Base-by-base conservation (phyloP, 2,888 invertebrate species). In the Troides aeacus region DNA sequence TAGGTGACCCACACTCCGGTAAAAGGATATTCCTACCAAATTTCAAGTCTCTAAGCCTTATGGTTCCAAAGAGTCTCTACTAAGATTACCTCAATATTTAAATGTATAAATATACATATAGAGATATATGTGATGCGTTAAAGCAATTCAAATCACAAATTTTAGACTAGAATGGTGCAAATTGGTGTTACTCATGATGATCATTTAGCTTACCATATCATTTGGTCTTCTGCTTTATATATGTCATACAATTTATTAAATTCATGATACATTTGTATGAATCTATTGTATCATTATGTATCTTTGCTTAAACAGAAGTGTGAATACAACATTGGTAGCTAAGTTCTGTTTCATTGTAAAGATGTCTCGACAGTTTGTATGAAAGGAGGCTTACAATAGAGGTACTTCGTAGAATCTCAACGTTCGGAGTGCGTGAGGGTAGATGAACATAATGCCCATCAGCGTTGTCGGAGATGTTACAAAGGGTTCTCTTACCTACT, bases 381-480 rank as follows among this genome's bases (percentile, higher is more conserved):
- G 53, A 69, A 46, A 18, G 46, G 12, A 36, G 6, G 65, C 21
- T 23, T 58, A 66, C 69, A 64, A 69, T 36, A 65, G 64, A 42
- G 64, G 42, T 64, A 69, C 64, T 69, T 60, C 60, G 64, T 56
- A 69, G 64, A 69, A 69, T 69, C 64, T 69, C 56, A 15, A 17
- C 60, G 61, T 64, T 64, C 56, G 64, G n/a, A 64, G 61, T 64
- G 57, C 56, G 46, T 60, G 39, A 61, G 69, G 58, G 66, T 66
- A 66, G 58, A 62, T 62, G 64, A 62, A 65, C 61, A 64, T 56
- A 66, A 66, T 66, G 36, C 65, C 66, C 58, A 69, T 66, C 58
- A 15, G 56, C 53, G 30, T 66, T 66, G 62, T 65, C 50, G 65
- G 24, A 56, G 56, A 57, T 58, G 50, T 62, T 50, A 30, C 62